These are phyloP conservation scores for Atta cephalotes DNA, from an alignment of 1,140 invertebrate species.

Conservation along the genomic window DNA sequence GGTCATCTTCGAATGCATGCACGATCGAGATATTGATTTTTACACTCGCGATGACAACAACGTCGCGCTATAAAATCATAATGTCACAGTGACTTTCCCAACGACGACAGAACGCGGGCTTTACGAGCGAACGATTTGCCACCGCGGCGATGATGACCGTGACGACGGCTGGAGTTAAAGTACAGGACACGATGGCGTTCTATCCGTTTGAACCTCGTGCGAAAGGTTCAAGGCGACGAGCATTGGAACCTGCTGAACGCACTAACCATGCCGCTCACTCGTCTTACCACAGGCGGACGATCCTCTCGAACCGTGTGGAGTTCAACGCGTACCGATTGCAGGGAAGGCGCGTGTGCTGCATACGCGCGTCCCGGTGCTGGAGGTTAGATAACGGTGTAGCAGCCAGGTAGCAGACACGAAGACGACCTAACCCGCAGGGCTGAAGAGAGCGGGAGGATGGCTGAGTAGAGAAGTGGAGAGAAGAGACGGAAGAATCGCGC, in stretches of 20 bases:
- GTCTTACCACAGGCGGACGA: slow-evolving; percentile 40
- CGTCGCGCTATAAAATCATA: slow-evolving; percentile 25
- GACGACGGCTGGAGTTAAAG: slow-evolving; percentile 56
- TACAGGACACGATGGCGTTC: slow-evolving; percentile 28
- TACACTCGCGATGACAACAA: slow-evolving; percentile 12
- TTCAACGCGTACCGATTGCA: slow-evolving; percentile 55
- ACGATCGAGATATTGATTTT: slow-evolving; percentile 23
- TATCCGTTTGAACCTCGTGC: slow-evolving; percentile 52
- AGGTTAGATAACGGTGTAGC: slow-evolving; percentile 85
- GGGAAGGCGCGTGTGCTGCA: slow-evolving; percentile 63
- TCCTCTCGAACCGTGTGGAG: slow-evolving; percentile 39
- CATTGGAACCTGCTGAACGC: slow-evolving; percentile 58
- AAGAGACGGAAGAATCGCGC: slow-evolving; percentile 45
- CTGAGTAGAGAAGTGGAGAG: not conserved
- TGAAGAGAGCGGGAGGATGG: slow-evolving; percentile 56
- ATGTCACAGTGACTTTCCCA: slow-evolving; percentile 34
- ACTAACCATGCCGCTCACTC: slow-evolving; percentile 12
- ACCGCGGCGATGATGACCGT: slow-evolving; percentile 62
- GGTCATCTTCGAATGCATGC: not conserved
- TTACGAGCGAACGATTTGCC: slow-evolving; percentile 50
- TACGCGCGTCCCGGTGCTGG: slow-evolving; percentile 65
- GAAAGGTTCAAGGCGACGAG: slow-evolving; percentile 65
- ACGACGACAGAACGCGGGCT: slow-evolving; percentile 16
- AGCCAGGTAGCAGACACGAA: slow-evolving; percentile 82
- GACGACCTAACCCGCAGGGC: slow-evolving; percentile 74